Evolutionary conservation across 2,888 invertebrate genomes (phyloP).

Genomic region (Brassicogethes aeneus): DNA sequence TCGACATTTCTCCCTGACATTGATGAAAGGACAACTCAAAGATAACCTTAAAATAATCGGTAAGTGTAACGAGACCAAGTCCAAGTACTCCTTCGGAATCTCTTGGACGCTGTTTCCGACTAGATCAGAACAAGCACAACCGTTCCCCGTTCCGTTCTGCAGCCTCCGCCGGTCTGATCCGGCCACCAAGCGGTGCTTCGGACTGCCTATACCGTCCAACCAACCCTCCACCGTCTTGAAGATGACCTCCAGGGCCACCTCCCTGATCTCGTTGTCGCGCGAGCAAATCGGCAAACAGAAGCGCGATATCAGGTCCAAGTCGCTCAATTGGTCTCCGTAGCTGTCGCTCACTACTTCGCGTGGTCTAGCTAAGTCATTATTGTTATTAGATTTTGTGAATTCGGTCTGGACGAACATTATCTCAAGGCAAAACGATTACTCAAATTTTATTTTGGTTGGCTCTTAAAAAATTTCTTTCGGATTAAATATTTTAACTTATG

Average conservation of each 20-base stretch:
- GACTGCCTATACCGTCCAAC: slow-evolving; percentile 46
- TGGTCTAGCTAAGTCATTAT: slow-evolving; percentile 29
- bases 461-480: too few relatives aligned
- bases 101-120: slow-evolving; percentile 37
- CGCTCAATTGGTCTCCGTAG: slow-evolving; percentile 31
- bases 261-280: slow-evolving; percentile 44
- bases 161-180: slow-evolving; percentile 31
- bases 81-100: slow-evolving; percentile 43
- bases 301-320: slow-evolving; percentile 43
- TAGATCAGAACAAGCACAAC: slow-evolving; percentile 39
- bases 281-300: slow-evolving; percentile 47
- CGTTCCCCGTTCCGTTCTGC: slow-evolving; percentile 32
- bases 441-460: too few relatives aligned
- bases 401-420: slow-evolving; percentile 37
- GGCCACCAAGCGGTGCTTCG: slow-evolving; percentile 38
- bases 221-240: slow-evolving; percentile 46
- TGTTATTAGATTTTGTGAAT: slow-evolving; percentile 35
- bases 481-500: too few relatives aligned
- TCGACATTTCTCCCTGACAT: slow-evolving; percentile 49
- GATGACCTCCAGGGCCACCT: slow-evolving; percentile 44
- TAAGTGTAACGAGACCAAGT: slow-evolving; percentile 46
- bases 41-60: slow-evolving; percentile 50
- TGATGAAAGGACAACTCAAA: slow-evolving; percentile 50
- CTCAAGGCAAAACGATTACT: slow-evolving; percentile 25
- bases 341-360: slow-evolving; percentile 18